Base-by-base conservation (phyloP, 2,113 vertebrate genomes). In the Grallaria varia region DNA sequence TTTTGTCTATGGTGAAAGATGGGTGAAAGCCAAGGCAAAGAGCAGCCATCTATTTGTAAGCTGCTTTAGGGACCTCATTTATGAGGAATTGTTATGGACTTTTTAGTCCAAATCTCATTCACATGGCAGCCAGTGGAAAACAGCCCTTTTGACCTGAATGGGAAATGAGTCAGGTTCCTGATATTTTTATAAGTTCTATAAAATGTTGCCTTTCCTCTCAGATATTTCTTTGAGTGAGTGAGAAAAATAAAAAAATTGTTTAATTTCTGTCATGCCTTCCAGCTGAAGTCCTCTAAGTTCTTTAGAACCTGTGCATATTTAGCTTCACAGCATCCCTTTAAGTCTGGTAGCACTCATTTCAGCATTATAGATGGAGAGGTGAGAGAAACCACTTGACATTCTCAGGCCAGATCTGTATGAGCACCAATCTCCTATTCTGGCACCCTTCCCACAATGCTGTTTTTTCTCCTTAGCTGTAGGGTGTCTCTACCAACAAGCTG, bases 181-280 rank as follows among this genome's bases (percentile, higher is more conserved):
- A 14, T 78, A 21, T 60, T 87, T 95, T 89, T 84, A 8, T 44
- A 82, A 68, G 23, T 56, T 68, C 31, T 58, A 20, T n/a, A 60
- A 92, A 88, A 76, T 35, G 24, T 28, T 89, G 59, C 19, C 31
- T 82, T 94, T 90, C 47, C 42, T 71, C 21, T 72, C 47, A 45
- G 47, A 20, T 84, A 74, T 73, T 84, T 79, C 35, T 27, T 83
- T 45, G 72, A 95, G 60, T 5, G 6, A 80, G 72, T 56, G 72
- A 93, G 83, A 86, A 91, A 91, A 89, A 95, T 72, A 90, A 86
- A 66, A 8, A 84, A 49, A 64, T 53, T 53, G 31, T 90, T 94
- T 93, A 31, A 78, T 92, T 93, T 86, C 72, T 86, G 31, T 69
- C 18, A 2, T 75, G 22, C 69, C 35, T 94, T 89, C 47, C 69